Evolutionary conservation across 2,113 vertebrate species (phyloP).

Genomic region (Indri indri): DNA sequence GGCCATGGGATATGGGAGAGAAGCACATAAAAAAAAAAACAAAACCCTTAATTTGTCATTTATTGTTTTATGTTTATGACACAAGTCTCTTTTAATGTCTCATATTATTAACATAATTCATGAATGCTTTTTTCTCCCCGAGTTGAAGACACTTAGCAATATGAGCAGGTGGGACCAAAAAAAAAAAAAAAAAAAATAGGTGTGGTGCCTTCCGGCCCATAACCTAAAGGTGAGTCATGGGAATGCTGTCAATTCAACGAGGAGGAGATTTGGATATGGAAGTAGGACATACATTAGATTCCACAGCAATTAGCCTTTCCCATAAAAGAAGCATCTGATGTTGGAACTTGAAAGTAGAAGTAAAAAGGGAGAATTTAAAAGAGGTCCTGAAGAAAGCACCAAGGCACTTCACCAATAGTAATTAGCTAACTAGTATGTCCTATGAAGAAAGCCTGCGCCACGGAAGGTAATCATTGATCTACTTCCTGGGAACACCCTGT

Average conservation of each 20-base stretch:
- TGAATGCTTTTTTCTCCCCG: background rate
- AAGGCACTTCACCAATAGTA: background rate
- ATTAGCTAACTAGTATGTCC: background rate
- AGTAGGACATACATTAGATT: background rate
- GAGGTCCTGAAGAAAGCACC: background rate
- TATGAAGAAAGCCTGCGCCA: background rate
- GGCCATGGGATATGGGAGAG: background rate
- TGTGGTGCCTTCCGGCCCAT: background rate
- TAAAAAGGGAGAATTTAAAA: background rate
- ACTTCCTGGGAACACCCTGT: background rate
- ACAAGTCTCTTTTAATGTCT: background rate
- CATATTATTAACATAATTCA: background rate
- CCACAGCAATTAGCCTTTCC: constrained; percentile 14
- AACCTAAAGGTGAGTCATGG: background rate
- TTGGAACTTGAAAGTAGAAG: background rate
- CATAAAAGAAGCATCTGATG: background rate
- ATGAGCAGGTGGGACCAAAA: background rate
- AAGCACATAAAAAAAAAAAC: background rate
- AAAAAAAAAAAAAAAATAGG: background rate
- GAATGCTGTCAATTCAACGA: background rate
- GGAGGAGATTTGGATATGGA: background rate
- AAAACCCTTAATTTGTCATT: background rate
- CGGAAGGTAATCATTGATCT: accelerated
- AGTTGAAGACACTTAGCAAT: background rate
- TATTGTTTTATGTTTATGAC: background rate